Evolutionary conservation across 2,888 invertebrate genomes (phyloP), one percentile per base, ranked within the genome.

Genomic region (Melangyna quadrimaculata): DNA sequence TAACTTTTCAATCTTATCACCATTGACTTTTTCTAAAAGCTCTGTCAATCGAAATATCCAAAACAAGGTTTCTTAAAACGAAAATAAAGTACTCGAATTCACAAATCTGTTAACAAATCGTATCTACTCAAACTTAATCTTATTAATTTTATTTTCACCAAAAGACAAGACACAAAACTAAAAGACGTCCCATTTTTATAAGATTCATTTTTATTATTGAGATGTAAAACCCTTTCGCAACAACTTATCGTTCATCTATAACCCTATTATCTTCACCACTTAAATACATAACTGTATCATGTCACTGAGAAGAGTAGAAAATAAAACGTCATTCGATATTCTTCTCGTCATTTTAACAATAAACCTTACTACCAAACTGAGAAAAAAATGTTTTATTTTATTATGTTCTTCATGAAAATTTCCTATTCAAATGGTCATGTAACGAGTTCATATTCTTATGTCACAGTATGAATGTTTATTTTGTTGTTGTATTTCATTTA

Each of bases 361-460:
- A 27, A 10, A n/a, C n/a, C n/a, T n/a, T n/a, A n/a, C n/a, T n/a
- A n/a, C n/a, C n/a, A n/a, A n/a, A 22, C 43, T 19, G 14, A 70
- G 12, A 19, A 40, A 55, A 27, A n/a, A 17, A 32, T 3, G 14
- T 17, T 4, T 45, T 19, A 1, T 43, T 51, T 9, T 19, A 43
- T 43, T 43, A 0, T 29, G 19, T 37, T 51, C 14, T 57, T 72
- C 22, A 59, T 72, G 7, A 22, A 35, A 40, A 59, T 59, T 67
- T 73, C 19, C 43, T 63, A 43, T 63, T 63, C 45, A 53, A 61
- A 73, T 69, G 59, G 27, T 35, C 73, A 57, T 53, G 43, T 70
- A 53, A 22, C 29, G 19, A 53, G 29, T 40, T 12, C 32, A 69
- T 10, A 32, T 14, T 69, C 32, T 32, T 45, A 35, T 51, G 12